Conservation (phyloP, 1,140 invertebrate genomes). For the Mercenaria mercenaria region DNA sequence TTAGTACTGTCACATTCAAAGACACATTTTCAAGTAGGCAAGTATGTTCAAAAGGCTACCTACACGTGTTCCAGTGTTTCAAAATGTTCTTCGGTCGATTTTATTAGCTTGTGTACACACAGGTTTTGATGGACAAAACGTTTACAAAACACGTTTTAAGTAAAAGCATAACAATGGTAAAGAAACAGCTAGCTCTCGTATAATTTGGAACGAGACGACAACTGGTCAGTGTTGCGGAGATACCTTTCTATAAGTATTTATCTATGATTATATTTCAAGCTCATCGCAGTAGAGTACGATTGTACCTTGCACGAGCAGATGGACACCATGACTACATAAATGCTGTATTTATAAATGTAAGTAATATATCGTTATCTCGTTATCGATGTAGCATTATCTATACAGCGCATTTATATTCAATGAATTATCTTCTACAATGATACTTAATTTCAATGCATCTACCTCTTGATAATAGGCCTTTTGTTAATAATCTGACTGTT, state of each 20-base stretch:
- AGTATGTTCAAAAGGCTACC: too few species aligned
- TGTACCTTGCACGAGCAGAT: background rate
- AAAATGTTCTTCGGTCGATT: too few species aligned
- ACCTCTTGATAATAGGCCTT: background rate
- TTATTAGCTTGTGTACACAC: too few species aligned
- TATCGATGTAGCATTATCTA: too few species aligned
- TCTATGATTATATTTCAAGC: background rate
- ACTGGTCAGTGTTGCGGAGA: too few species aligned
- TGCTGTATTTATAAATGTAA: background rate
- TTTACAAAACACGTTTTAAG: too few species aligned
- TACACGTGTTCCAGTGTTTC: too few species aligned
- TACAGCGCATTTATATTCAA: background rate
- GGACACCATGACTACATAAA: background rate
- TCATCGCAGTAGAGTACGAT: background rate
- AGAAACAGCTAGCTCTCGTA: too few species aligned
- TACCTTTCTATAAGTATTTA: too few species aligned
- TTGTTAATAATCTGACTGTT: background rate
- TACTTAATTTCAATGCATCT: background rate
- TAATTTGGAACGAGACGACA: too few species aligned
- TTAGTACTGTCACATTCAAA: background rate
- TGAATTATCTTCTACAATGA: background rate
- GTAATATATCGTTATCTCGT: background rate
- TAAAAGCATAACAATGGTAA: too few species aligned
- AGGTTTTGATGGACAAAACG: too few species aligned
- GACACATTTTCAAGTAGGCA: background rate